Percentiles rank a stretch among this genome's conserved stretches.
Conservation (phyloP, 2,113 vertebrate species). For the Phasianus colchicus region DNA sequence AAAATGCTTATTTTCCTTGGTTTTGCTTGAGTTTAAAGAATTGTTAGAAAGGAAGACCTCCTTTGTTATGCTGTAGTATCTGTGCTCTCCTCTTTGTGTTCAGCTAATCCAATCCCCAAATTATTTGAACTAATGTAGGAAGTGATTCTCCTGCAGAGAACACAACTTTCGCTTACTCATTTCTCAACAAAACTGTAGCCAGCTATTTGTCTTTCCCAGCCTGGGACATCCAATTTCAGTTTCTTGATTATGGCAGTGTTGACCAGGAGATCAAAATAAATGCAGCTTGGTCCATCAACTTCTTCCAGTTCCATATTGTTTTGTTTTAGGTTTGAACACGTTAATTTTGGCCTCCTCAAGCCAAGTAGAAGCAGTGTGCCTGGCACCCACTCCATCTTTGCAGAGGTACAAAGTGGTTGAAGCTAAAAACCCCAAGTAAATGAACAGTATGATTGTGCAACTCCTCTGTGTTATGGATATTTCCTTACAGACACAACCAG, state of each 20-base stretch:
- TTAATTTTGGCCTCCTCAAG: background rate
- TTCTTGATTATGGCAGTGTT: background rate
- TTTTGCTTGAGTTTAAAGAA: background rate
- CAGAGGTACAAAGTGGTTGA: background rate
- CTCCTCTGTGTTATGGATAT: background rate
- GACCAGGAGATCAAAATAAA: background rate
- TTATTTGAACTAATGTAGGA: background rate
- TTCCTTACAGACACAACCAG: background rate
- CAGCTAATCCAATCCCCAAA: too few species aligned
- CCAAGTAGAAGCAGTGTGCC: background rate
- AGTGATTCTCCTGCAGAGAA: background rate
- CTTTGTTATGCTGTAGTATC: background rate
- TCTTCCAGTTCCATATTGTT: background rate
- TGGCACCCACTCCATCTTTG: background rate
- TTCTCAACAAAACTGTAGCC: background rate
- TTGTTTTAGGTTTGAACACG: background rate
- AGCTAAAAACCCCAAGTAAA: background rate
- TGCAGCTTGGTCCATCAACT: background rate
- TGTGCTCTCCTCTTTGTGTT: background rate
- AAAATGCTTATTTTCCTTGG: background rate
- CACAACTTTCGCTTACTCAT: background rate
- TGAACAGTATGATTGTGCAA: background rate
- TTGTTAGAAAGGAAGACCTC: background rate
- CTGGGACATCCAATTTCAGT: background rate
- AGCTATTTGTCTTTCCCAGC: background rate